Percentiles rank a stretch among this genome's conserved stretches.
These are phyloP conservation scores for Aurelia aurita complex sp. Pacific DNA, from an alignment of 30 jellyfish, hydroid and myxozoan species.

Conservation along the genomic window DNA sequence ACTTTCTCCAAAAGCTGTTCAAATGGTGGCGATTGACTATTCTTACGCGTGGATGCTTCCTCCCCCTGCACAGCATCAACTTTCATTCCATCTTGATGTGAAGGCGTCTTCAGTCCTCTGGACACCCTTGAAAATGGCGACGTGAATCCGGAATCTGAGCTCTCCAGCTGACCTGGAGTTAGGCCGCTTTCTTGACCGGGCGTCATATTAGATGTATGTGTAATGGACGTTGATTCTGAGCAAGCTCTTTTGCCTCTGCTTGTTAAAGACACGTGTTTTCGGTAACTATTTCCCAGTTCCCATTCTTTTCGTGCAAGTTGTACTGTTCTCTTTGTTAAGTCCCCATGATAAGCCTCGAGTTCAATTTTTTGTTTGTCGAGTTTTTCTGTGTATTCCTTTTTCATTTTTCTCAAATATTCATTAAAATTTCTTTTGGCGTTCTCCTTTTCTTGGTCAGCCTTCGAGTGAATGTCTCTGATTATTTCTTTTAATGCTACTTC, in stretches of 20 bases:
- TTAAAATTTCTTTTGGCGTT: constrained; percentile 25
- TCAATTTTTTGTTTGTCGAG: constrained; percentile 52
- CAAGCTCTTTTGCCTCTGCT: background rate
- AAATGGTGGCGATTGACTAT: constrained; percentile 23
- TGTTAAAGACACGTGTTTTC: background rate
- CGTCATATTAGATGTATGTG: background rate
- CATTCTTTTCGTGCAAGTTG: constrained; percentile 70
- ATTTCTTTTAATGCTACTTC: constrained; percentile 29
- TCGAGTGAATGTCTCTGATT: constrained; percentile 9
- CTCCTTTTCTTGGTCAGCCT: constrained; percentile 21
- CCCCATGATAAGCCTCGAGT: constrained; percentile 33
- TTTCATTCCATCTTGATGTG: background rate
- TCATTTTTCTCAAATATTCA: constrained; percentile 42
- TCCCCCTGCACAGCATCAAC: background rate
- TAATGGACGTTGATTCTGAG: background rate
- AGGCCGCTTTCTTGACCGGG: constrained; percentile 1
- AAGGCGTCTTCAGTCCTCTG: background rate
- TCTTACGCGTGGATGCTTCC: background rate
- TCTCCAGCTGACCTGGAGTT: background rate
- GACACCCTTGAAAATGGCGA: constrained; percentile 28
- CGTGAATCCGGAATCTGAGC: constrained; percentile 70
- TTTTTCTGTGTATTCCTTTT: constrained; percentile 42
- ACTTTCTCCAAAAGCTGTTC: constrained; percentile 19
- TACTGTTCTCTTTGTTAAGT: constrained; percentile 48
- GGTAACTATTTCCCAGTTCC: constrained; percentile 37